A percentile compares a stretch with the other conserved stretches of the same genome.
Conservation (phyloP, 53 echinoderm and acorn worm genomes). For the Hippasteria phrygiana region DNA sequence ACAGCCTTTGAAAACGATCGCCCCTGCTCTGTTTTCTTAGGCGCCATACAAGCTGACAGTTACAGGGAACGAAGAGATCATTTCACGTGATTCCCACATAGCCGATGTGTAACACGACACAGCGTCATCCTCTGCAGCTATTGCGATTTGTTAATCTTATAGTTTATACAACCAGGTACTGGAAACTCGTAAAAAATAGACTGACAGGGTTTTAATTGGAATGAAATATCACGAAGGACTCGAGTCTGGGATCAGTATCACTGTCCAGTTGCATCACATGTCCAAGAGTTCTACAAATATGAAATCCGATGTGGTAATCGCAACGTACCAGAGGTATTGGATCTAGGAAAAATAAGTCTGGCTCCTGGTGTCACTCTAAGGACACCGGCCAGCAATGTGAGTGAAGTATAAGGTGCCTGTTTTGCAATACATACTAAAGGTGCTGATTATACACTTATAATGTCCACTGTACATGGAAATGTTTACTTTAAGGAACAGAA, state of each 20-base stretch:
- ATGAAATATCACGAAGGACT: conserved; percentile 19
- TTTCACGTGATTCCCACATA: conserved; percentile 14
- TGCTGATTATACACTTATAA: no score
- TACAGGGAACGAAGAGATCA: conserved; percentile 23
- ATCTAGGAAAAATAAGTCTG: conserved; percentile 5
- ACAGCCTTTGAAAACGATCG: conserved; percentile 4
- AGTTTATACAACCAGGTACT: not conserved
- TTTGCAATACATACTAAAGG: no score
- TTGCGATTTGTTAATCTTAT: conserved; percentile 56
- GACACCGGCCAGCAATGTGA: no score
- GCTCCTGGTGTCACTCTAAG: not conserved
- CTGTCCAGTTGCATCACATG: conserved; percentile 40
- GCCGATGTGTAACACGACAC: conserved; percentile 27
- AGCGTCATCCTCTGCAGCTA: conserved; percentile 33
- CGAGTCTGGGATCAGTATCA: not conserved
- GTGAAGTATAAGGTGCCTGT: no score
- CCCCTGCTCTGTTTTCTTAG: conserved; percentile 32
- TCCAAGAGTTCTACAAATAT: conserved; percentile 36
- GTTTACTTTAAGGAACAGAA: no score
- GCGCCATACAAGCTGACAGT: conserved; percentile 52
- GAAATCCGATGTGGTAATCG: conserved; percentile 48
- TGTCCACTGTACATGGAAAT: no score
- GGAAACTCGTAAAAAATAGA: not conserved
- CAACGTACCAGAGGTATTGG: not conserved
- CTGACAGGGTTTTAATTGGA: conserved; percentile 58